These are phyloP conservation scores for Progne subis DNA, from an alignment of 2,113 vertebrate species.

Conservation along the genomic window DNA sequence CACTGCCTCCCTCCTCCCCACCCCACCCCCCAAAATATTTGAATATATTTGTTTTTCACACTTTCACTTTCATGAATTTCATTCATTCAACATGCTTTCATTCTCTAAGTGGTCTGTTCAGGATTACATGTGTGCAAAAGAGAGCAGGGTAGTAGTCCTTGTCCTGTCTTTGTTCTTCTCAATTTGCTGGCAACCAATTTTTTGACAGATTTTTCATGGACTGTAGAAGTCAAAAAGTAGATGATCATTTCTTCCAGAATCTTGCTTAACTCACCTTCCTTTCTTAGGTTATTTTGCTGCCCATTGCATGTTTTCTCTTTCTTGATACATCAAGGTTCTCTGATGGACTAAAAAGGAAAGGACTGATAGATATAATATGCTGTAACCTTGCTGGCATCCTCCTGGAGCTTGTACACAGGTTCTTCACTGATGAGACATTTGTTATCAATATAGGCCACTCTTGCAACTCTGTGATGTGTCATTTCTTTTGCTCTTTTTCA, in stretches of 20 bases:
- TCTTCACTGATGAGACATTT: background rate
- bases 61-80: background rate
- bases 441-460: background rate
- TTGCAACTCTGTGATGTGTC: background rate
- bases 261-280: background rate
- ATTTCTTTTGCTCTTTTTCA: background rate
- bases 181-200: background rate
- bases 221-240: background rate
- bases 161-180: background rate
- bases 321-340: background rate
- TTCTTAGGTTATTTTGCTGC: background rate
- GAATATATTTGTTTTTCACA: background rate
- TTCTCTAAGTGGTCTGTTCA: background rate
- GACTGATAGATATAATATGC: background rate
- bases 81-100: background rate
- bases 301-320: background rate
- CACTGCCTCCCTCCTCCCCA: rapidly evolving
- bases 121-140: background rate
- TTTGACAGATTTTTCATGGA: background rate
- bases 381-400: background rate
- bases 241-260: background rate
- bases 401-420: background rate
- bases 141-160: background rate
- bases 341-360: background rate
- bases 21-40: background rate